Percentiles rank a stretch among this genome's conserved stretches.
phyloP scores from a whole-genome alignment of 2,888 invertebrate species.

The Xestia rhomboidea region DNA sequence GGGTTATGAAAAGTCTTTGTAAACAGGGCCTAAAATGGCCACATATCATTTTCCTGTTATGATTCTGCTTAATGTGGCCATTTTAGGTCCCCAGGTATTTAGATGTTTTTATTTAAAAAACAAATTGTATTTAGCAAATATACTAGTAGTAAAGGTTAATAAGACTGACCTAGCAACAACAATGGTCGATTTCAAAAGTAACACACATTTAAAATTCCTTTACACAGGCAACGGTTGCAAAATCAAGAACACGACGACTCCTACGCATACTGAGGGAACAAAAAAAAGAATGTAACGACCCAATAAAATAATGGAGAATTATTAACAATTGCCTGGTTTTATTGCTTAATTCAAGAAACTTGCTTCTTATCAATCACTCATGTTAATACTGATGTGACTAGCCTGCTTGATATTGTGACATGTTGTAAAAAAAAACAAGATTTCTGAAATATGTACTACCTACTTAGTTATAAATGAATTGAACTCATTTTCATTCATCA shows the following conservation, averaged over 20 bases:
- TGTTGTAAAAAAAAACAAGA: background rate
- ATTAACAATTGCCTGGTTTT: background rate
- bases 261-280: background rate
- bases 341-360: constrained; percentile 11
- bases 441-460: background rate
- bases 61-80: background rate
- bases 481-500: background rate
- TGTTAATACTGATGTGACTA: background rate
- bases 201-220: constrained; percentile 26
- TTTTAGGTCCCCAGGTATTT: too few relatives aligned
- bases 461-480: background rate
- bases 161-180: constrained; percentile 32
- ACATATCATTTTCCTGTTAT: background rate
- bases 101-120: background rate
- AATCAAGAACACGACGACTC: constrained; percentile 5
- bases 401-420: background rate
- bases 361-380: background rate
- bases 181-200: constrained; percentile 44
- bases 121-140: background rate
- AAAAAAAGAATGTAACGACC: background rate
- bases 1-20: background rate
- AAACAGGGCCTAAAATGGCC: too few relatives aligned
- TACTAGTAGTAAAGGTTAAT: constrained; percentile 36
- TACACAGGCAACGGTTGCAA: constrained; percentile 23
- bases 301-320: background rate